Percentiles rank a stretch among this genome's conserved stretches.
Evolutionary conservation across 2,113 vertebrate genomes (phyloP).

Genomic region (Petrocephalus microphthalmus): DNA sequence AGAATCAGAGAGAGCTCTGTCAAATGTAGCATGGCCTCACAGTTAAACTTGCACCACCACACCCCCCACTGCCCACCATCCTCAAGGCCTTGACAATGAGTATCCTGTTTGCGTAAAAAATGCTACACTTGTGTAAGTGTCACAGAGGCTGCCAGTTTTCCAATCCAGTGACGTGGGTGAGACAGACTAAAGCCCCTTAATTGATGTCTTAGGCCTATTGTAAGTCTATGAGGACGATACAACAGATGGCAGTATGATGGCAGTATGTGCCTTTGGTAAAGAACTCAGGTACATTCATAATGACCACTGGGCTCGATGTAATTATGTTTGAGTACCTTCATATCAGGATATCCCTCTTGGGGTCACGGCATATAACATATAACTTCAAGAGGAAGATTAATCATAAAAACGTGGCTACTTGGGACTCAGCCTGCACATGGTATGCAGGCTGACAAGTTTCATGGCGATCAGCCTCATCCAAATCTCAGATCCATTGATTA

Average conservation of each 20-base stretch:
- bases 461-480: neutral
- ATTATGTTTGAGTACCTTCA: neutral
- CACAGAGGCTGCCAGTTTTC: neutral
- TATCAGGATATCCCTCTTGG: neutral
- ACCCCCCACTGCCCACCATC: neutral
- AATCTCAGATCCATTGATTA: neutral
- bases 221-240: neutral
- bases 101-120: slow-evolving; percentile 3
- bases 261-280: neutral
- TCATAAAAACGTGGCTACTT: neutral
- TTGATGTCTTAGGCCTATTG: neutral
- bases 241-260: neutral
- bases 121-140: neutral
- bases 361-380: neutral
- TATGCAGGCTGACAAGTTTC: neutral
- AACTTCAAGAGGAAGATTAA: neutral
- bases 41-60: neutral
- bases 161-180: neutral
- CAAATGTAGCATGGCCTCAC: neutral
- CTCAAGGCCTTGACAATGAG: neutral
- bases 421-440: neutral
- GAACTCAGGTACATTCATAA: neutral
- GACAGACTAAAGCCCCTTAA: neutral
- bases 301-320: neutral
- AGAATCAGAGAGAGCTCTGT: neutral